Evolutionary conservation across 2,888 invertebrate genomes (phyloP).

Genomic region (Conchocele bisecta): DNA sequence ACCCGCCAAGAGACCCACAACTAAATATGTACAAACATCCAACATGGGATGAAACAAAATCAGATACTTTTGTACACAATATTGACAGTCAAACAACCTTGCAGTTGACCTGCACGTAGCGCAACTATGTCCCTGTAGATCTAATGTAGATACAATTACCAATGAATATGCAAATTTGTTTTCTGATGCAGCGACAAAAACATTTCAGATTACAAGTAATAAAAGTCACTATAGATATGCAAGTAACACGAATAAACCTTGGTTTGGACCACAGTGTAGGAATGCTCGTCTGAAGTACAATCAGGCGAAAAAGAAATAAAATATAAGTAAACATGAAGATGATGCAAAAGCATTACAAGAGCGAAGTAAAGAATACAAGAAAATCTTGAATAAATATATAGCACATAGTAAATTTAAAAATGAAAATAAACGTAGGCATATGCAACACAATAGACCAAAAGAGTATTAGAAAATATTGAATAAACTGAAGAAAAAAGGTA

Average conservation of each 20-base stretch:
- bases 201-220: not conserved
- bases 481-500: conserved; percentile 3
- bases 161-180: not conserved
- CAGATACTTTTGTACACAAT: too few species aligned
- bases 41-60: not conserved
- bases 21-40: not conserved
- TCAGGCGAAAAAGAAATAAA: conserved; percentile 1
- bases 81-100: too few species aligned
- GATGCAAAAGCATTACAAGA: not conserved
- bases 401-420: not conserved
- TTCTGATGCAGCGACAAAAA: not conserved
- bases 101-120: not conserved
- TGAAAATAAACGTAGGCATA: conserved; percentile 7
- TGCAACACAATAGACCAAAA: conserved; percentile 12
- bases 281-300: conserved; percentile 8
- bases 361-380: conserved; percentile 18
- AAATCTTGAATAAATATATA: conserved; percentile 11
- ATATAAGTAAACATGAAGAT: not conserved
- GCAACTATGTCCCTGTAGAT: not conserved
- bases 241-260: conserved; percentile 6
- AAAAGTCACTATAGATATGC: not conserved
- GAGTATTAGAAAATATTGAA: conserved; percentile 23
- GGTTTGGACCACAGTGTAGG: conserved; percentile 22
- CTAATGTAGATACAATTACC: not conserved
- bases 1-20: too few species aligned